These are phyloP conservation scores for Cichladusa arquata DNA, from an alignment of 2,113 vertebrate genomes.

Conservation along the genomic window DNA sequence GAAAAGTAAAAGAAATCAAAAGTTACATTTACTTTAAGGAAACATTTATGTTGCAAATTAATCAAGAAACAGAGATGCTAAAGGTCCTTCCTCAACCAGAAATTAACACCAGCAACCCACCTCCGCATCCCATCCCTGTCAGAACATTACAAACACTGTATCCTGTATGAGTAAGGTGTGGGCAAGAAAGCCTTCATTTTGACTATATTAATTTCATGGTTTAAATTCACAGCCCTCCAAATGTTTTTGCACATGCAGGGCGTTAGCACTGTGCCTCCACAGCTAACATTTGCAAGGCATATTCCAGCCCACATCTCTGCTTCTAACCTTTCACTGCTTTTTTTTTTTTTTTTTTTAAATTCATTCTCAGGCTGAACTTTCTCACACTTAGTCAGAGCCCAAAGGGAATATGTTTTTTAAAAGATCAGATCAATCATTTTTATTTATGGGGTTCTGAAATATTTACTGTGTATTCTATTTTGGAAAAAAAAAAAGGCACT, in stretches of 20 bases:
- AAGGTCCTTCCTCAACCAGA: background rate
- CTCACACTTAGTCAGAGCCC: constrained; percentile 36
- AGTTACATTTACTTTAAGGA: background rate
- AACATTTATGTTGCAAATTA: background rate
- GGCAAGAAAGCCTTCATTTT: background rate
- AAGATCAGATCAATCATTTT: constrained; percentile 9
- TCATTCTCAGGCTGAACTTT: constrained; percentile 25
- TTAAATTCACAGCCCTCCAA: background rate
- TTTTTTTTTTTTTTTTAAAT: background rate
- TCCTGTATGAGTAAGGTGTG: background rate
- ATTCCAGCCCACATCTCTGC: background rate
- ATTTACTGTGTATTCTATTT: background rate
- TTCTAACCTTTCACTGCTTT: constrained; percentile 26
- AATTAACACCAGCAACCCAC: background rate
- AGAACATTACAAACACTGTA: background rate
- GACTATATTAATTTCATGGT: background rate
- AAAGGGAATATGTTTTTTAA: constrained; percentile 7
- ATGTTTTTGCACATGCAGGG: background rate
- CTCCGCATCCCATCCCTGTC: background rate
- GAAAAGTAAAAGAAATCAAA: background rate
- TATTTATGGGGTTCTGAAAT: constrained; percentile 22
- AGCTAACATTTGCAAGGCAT: background rate
- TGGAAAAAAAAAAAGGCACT: background rate
- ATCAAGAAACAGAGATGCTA: background rate
- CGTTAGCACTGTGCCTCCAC: background rate